A percentile compares a stretch with the other conserved stretches of the same genome.
Conservation (phyloP, 2,888 invertebrate genomes). For the Arenicola marina region DNA sequence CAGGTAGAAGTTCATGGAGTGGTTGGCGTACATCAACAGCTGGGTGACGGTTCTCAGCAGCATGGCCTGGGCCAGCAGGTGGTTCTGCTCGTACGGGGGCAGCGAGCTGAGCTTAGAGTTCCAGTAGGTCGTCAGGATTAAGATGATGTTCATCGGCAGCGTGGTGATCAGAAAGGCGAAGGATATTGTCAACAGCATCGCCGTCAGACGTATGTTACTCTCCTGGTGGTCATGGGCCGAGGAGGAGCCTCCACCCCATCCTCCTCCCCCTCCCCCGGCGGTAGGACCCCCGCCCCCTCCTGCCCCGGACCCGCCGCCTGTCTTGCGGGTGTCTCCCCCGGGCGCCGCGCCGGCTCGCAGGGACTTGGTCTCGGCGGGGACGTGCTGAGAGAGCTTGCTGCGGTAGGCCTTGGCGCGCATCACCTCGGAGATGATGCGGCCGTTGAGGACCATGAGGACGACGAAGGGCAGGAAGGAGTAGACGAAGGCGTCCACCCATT, state of each 20-base stretch:
- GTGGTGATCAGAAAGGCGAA: constrained; percentile 31
- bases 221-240: constrained; percentile 7
- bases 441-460: constrained; percentile 46
- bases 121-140: constrained; percentile 17
- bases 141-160: constrained; percentile 23
- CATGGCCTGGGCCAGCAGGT: constrained; percentile 13
- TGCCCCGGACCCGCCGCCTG: too few relatives aligned
- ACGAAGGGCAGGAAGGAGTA: constrained; percentile 54
- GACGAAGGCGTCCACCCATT: constrained; percentile 51
- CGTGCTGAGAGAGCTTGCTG: neutral
- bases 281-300: too few relatives aligned
- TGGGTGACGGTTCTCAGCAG: constrained; percentile 26
- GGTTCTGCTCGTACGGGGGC: neutral
- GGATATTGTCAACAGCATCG: constrained; percentile 30
- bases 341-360: neutral
- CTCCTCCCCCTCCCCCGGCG: too few relatives aligned
- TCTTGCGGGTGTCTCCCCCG: neutral
- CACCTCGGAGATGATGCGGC: constrained; percentile 49
- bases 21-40: constrained; percentile 32
- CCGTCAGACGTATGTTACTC: constrained; percentile 17
- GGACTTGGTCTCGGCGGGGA: neutral
- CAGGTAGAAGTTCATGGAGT: constrained; percentile 32
- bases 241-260: too few relatives aligned
- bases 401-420: constrained; percentile 33
- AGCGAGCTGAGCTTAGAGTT: neutral